Evolutionary conservation across 2,113 vertebrate genomes (phyloP), one percentile per base, ranked within the genome.

Genomic region (Eulemur rufifrons): DNA sequence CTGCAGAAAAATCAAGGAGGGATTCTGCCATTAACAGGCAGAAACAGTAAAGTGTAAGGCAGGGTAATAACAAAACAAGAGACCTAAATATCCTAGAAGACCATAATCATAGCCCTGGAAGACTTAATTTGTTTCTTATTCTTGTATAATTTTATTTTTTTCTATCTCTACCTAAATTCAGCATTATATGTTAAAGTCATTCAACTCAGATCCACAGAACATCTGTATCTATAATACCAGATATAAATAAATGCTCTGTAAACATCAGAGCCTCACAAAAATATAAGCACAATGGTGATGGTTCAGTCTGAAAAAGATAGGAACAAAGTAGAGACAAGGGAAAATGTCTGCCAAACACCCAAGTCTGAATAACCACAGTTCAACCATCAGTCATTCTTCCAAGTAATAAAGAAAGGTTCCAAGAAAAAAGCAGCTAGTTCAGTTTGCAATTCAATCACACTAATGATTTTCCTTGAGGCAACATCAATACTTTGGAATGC

Each of bases 121-220:
- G 59, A 74, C 73, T 78, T 80, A 47, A 94, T 87, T 95, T 89
- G 47, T 88, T 96, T 93, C 73, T 89, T 91, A 83, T 59, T 86
- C 93, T 86, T 87, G 90, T 92, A 71, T 3, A 91, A 69, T 86
- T 93, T 96, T 88, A 54, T 63, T 56, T 86, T 94, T 83, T 96
- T 84, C 74, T 45, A 85, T 34, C 45, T 64, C 39, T 39, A 95
- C 74, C 83, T 95, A 97, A 92, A 91, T 71, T 89, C 83, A 93
- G 74, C 52, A 94, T 96, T 96, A 85, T 80, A 96, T 54, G 59
- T 63, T 88, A 90, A 81, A 66, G 17, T 80, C 92, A 94, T 71
- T 93, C 61, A 96, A 86, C 50, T 93, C 23, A 95, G 56, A 93
- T 59, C 80, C 80, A 91, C 27, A 84, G 74, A 86, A 42, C 86